Evolutionary conservation across 2,888 invertebrate species (phyloP), one percentile per base, ranked within the genome.

Genomic region (Nesidiocoris tenuis): DNA sequence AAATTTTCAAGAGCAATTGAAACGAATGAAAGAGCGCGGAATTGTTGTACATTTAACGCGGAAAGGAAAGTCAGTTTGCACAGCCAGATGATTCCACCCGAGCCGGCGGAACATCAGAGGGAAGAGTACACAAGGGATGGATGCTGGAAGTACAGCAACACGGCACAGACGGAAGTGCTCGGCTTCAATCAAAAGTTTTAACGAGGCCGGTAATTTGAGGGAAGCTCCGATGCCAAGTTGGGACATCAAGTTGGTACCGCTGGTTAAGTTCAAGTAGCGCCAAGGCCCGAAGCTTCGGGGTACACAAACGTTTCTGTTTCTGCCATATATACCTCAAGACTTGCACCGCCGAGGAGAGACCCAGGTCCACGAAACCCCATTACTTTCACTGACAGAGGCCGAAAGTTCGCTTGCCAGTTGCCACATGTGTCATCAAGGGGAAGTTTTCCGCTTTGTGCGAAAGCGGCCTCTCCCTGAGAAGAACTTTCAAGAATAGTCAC

Each of bases 141-240:
- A 39, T 39, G 39, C 5, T n/a, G 39, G 12, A 39, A 39, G 39
- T 39, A 39, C 39, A 39, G 70, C 17, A 56, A 17, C 25, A 25
- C 23, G 59, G 39, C 61, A 54, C 61, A 72, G 61, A 61, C 63
- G 63, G 72, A 72, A 72, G 72, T 72, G 72, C 63, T 72, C 72
- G n/a, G 72, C 61, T 72, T 72, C 72, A 72, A 72, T 72, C 72
- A 72, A 72, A 72, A 72, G 72, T 72, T 72, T 72, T 72, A 72
- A 72, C 72, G 72, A 72, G 72, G 72, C 72, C 61, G 72, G 72
- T 72, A 72, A 72, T 72, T 72, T 72, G 72, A 22, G 1, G 54
- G 71, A 59, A 59, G 71, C 61, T n/a, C 25, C 25, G 72, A 72
- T 72, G 72, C 39, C 39, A 72, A 72, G 72, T 72, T 72, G 63